Base-by-base conservation (phyloP, 2,113 vertebrate genomes). In the Speoplatyrhinus poulsoni region DNA sequence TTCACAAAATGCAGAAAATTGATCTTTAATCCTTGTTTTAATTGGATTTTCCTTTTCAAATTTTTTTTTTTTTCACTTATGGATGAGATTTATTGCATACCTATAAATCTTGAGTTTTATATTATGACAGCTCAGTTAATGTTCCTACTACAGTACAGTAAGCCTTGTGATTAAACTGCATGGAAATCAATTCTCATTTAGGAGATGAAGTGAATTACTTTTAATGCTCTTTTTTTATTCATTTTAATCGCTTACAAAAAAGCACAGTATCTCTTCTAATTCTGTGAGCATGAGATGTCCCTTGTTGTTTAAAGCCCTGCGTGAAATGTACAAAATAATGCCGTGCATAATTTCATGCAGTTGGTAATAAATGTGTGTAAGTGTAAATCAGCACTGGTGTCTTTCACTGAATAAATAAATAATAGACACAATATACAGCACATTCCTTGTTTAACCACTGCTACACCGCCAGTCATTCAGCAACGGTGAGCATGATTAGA, bases 331-430 rank as follows among this genome's bases (percentile, higher is more conserved):
- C 7, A 41, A 41, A 5, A 41, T 41, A 13, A 19, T 48, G 17
- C 10, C 6, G 9, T 12, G 17, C 12, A 46, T 49, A 9, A 48
- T 26, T 26, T 26, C 26, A 26, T 26, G 26, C 26, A 26, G 26
- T 26, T 19, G 26, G 36, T 41, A 41, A 41, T 41, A 41, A 41
- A 41, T 26, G 7, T 8, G 7, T 41, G 4, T 8, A 41, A 41
- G 36, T 41, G 4, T 8, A 41, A 41, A 41, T 5, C 7, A 8
- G 36, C 36, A 41, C 36, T 41, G 3, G 36, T 6, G 36, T 41
- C 6, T 41, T 52, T 26, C 13, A 12, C 13, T 53, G 52, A 53
- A 53, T 77, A 36, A 72, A 69, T 84, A 72, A 80, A 76, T 65
- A 62, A 80, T 73, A 47, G 0, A 12, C n/a, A 73, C 56, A 58